Evolutionary conservation across 2,113 vertebrate genomes (phyloP).

Genomic region (Pelmatolapia mariae): DNA sequence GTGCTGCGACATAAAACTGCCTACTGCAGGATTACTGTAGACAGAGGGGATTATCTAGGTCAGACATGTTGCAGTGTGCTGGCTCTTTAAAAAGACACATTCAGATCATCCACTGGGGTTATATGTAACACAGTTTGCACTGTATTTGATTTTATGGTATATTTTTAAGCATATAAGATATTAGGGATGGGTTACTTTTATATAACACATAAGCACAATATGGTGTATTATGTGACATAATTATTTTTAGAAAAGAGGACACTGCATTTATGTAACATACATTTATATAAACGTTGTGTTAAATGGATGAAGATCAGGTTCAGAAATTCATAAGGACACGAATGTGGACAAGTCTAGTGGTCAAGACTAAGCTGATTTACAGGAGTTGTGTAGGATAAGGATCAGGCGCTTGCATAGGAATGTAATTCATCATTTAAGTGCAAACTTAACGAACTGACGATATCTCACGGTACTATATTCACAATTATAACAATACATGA

Average conservation of each 20-base stretch:
- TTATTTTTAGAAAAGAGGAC: neutral
- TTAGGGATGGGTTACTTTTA: neutral
- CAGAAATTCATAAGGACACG: neutral
- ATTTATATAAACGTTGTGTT: neutral
- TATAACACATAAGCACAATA: neutral
- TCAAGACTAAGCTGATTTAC: neutral
- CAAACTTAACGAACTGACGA: neutral
- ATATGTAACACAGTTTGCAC: neutral
- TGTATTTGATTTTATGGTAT: neutral
- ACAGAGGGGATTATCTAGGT: slow-evolving; percentile 51
- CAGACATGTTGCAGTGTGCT: slow-evolving; percentile 29
- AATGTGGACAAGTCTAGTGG: neutral
- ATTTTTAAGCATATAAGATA: neutral
- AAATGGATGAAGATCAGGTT: neutral
- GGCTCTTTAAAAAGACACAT: slow-evolving; percentile 7
- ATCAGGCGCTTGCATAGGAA: neutral
- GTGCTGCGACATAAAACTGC: slow-evolving; percentile 19
- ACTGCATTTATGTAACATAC: neutral
- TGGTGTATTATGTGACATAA: neutral
- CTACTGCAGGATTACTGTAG: slow-evolving; percentile 24
- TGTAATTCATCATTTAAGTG: neutral
- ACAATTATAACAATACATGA: neutral
- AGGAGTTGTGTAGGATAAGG: neutral
- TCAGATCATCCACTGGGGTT: neutral
- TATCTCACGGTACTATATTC: neutral